Percentiles rank a stretch among this genome's conserved stretches.
Evolutionary conservation across 1,140 invertebrate species (phyloP).

Genomic region (Mycetomoellerius zeteki): DNA sequence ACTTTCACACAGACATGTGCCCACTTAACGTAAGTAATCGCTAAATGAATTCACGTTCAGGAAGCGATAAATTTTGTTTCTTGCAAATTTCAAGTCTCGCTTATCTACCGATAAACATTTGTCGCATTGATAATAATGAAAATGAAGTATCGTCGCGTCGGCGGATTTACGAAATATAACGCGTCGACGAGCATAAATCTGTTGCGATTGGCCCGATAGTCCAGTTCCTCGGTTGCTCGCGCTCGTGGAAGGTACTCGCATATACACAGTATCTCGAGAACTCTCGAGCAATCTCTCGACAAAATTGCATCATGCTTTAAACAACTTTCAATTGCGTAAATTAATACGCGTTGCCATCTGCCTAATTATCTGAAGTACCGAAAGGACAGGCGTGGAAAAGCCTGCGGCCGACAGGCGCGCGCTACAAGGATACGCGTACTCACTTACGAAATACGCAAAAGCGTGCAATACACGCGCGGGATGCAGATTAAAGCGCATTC

Average conservation of each 20-base stretch:
- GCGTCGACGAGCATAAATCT: not conserved
- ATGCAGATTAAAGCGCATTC: not conserved
- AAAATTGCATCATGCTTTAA: conserved; percentile 62
- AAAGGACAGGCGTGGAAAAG: conserved; percentile 52
- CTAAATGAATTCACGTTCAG: conserved; percentile 3
- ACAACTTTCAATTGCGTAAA: conserved; percentile 66
- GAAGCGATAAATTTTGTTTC: conserved; percentile 10
- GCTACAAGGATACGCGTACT: not conserved
- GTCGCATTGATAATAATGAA: not conserved
- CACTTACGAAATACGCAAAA: conserved; percentile 37
- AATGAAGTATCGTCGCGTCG: not conserved
- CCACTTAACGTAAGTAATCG: not conserved
- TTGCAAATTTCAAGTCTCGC: not conserved
- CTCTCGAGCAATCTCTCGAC: conserved; percentile 61
- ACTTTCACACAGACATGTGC: not conserved
- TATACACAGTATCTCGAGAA: conserved; percentile 26
- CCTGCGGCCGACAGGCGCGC: not conserved
- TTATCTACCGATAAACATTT: conserved; percentile 24
- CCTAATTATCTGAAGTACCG: conserved; percentile 54
- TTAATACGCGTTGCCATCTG: conserved; percentile 61
- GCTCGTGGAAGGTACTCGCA: conserved; percentile 18
- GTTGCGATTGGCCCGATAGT: not conserved
- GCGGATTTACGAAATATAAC: not conserved
- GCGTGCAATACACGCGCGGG: conserved; percentile 28
- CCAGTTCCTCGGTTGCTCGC: not conserved